Percentiles rank a stretch among this genome's conserved stretches.
Evolutionary conservation across 2,113 vertebrate genomes (phyloP).

Genomic region (Zosterops hypoxanthus): DNA sequence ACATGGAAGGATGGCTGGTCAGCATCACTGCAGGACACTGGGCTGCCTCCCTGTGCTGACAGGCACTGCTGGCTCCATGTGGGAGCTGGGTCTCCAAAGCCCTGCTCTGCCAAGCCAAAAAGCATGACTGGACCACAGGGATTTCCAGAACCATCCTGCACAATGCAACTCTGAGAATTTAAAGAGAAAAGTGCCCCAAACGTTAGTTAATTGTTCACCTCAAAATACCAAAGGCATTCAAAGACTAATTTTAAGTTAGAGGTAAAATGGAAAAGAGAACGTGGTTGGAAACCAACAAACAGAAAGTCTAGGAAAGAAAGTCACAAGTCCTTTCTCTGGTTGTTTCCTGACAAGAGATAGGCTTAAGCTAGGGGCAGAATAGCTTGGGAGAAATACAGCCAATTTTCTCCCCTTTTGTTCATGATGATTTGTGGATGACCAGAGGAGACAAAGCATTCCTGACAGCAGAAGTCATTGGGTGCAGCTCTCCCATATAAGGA

Average conservation of each 20-base stretch:
- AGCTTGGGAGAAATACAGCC: not conserved
- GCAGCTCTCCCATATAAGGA: not conserved
- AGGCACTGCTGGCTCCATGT: not conserved
- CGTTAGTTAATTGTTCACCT: not conserved
- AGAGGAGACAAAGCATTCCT: not conserved
- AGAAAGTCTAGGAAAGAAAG: not conserved
- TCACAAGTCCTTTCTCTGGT: not conserved
- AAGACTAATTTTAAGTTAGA: not conserved
- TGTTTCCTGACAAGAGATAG: not conserved
- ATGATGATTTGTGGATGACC: not conserved
- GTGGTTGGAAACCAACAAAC: not conserved
- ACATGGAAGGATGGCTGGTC: fast-evolving
- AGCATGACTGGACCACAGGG: not conserved
- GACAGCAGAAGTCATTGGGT: not conserved
- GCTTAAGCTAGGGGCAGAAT: not conserved
- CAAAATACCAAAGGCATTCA: not conserved
- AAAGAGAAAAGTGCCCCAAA: fast-evolving
- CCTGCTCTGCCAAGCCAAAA: not conserved
- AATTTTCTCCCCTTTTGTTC: not conserved
- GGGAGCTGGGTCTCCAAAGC: not conserved
- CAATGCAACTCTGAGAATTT: not conserved
- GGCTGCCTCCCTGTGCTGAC: not conserved
- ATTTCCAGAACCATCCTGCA: not conserved
- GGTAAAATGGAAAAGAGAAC: not conserved
- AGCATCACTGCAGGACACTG: not conserved